Conservation (phyloP, 1,140 invertebrate species). For the Conopomorpha cramerella region DNA sequence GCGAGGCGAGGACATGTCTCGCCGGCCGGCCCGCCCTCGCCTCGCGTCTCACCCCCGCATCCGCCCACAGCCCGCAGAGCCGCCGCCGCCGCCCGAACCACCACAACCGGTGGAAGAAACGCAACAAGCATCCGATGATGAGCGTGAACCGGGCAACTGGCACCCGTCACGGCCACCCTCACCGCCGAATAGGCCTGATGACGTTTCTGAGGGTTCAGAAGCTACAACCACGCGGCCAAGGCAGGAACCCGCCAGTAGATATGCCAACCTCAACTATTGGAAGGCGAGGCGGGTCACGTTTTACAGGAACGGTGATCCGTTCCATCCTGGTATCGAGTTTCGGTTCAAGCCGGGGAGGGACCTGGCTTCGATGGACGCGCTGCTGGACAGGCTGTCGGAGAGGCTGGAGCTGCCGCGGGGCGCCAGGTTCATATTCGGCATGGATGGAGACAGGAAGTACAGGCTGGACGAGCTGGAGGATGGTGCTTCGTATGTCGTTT, state of each 20-base stretch:
- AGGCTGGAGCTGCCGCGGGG: slow-evolving; percentile 81
- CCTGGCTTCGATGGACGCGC: slow-evolving; percentile 82
- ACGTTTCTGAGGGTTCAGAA: slow-evolving; percentile 44
- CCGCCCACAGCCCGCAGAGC: slow-evolving; percentile 44
- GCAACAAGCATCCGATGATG: slow-evolving; percentile 34
- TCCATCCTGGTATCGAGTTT: slow-evolving; percentile 87
- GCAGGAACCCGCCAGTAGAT: slow-evolving; percentile 63
- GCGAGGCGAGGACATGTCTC: slow-evolving; percentile 44
- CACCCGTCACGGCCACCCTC: slow-evolving; percentile 43
- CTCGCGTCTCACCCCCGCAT: slow-evolving; percentile 23
- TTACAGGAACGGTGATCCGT: slow-evolving; percentile 92
- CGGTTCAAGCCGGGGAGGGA: slow-evolving; percentile 87
- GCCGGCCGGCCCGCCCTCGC: slow-evolving; percentile 30
- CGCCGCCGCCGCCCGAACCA: slow-evolving; percentile 26
- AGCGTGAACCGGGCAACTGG: slow-evolving; percentile 40
- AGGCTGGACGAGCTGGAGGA: slow-evolving; percentile 86
- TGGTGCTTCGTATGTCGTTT: slow-evolving; percentile 88
- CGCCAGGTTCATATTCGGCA: slow-evolving; percentile 87
- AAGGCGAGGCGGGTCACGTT: slow-evolving; percentile 84
- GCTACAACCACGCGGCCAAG: slow-evolving; percentile 26
- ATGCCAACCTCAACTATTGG: slow-evolving; percentile 84
- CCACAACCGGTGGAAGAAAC: slow-evolving; percentile 35
- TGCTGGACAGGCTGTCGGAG: slow-evolving; percentile 83
- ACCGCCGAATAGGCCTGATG: slow-evolving; percentile 39
- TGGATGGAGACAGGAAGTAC: slow-evolving; percentile 84